Base-by-base conservation (phyloP, 2,113 vertebrate species). In the Calyptommatus sinebrachiatus region DNA sequence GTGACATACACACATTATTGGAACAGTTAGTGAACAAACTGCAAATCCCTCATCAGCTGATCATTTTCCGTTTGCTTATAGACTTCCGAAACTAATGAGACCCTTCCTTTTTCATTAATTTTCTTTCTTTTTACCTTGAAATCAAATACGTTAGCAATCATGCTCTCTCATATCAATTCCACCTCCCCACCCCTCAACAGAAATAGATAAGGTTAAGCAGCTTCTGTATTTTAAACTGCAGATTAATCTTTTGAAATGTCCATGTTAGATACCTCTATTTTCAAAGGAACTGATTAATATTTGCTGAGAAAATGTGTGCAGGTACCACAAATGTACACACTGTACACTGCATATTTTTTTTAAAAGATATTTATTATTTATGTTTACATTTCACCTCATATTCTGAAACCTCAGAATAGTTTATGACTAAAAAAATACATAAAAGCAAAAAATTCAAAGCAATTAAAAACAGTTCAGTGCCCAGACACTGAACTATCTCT, bases 1-100 rank as follows among this genome's bases (percentile, higher is more conserved):
- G 79, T 92, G 94, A 93, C 91, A 89, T 88, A 93, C 87, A 91
- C 77, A 93, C 78, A 86, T 90, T 91, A 88, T 73, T 87, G 87
- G 90, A 92, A 71, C 91, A 76, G 8, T 81, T 88, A 86, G 82
- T 83, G 85, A 91, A 93, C 62, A 91, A 92, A 93, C 73, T 80
- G 78, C 67, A 65, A 67, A 81, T 86, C 80, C 82, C 84, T 90
- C 90, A 92, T 91, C 90, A 92, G 84, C 24, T 74, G 83, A 89
- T 86, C 87, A 87, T 93, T 93, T 92, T 90, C 92, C 84, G 92
- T 90, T 91, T 91, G 65, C 86, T 89, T 88, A 71, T 77, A 87
- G 80, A 83, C 77, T 88, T 68, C 80, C 86, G 87, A 85, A 91
- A 93, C 87, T 91, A 92, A 93, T 83, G 71, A 92, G 77, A 73